phyloP scores from a whole-genome alignment of 2,113 vertebrate species.

The Alces alces region DNA sequence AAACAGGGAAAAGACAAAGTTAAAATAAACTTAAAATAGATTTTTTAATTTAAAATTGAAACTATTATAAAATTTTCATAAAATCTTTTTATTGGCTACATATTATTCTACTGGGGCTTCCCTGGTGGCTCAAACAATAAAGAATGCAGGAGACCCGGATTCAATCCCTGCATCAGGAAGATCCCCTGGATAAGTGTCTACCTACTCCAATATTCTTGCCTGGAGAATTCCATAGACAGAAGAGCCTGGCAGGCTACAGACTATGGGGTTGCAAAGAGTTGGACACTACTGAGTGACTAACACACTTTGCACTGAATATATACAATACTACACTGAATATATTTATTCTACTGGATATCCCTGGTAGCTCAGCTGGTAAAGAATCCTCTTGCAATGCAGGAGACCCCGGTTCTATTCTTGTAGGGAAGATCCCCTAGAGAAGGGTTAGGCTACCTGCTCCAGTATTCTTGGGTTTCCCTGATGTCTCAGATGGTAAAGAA shows the following conservation, averaged over 20 bases:
- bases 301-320: background rate
- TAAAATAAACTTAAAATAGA: background rate
- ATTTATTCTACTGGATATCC: background rate
- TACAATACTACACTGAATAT: background rate
- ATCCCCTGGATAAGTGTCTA: background rate
- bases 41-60: background rate
- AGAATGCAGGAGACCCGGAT: background rate
- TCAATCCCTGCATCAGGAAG: no score
- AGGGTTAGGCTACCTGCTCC: background rate
- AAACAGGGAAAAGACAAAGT: slow-evolving; percentile 21
- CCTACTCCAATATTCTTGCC: background rate
- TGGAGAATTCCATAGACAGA: background rate
- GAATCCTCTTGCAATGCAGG: background rate
- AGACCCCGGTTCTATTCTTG: background rate
- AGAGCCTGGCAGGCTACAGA: background rate
- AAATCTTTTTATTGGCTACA: background rate
- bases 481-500: background rate
- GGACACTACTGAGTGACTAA: background rate
- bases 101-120: background rate
- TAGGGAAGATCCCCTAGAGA: background rate
- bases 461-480: background rate
- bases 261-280: background rate
- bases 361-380: background rate
- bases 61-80: background rate
- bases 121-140: background rate